Evolutionary conservation across 2,888 invertebrate genomes (phyloP), one percentile per base, ranked within the genome.

Genomic region (Pherbina coryleti): DNA sequence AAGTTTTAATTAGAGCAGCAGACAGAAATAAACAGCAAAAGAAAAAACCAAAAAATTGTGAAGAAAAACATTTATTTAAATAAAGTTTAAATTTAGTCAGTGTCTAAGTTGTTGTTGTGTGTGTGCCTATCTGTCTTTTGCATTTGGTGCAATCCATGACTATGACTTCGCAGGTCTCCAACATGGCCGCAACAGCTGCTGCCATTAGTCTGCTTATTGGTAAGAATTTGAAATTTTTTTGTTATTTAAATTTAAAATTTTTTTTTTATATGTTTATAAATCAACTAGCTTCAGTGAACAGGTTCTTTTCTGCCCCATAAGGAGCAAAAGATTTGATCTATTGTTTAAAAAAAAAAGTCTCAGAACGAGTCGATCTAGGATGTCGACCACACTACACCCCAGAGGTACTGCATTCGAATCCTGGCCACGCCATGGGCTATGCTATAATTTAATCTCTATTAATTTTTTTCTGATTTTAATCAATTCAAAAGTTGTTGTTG

Each of bases 141-240:
- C 28, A 11, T 25, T 44, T 44, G 44, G 14, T 3, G 44, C 44
- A 55, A 55, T 19, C 55, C 1, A 34, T 34, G 5, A 22, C 49
- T 31, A 74, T 64, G 73, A 64, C 73, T 22, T 74, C 73, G 28
- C 73, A 60, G 49, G 60, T 74, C n/a, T 74, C 73, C 5, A 14
- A 19, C 14, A 49, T 51, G 25, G n/a, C 62, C 51, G 22, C 73
- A 4, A 17, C 73, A 8, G 31, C 34, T n/a, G 17, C 34, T 28
- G 64, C 31, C 8, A 64, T 74, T 11, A 74, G 62, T 53, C 51
- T 49, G n/a, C 28, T 71, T 3, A 51, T 74, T 64, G 73, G 73
- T 74, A 62, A 74, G 73, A 74, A 64, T 73, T 44, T 9, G 28
- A 64, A 22, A 28, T 11, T 64, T 11, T 22, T 51, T 22, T 19